These are phyloP conservation scores for Ectemnius cavifrons DNA, from an alignment of 2,888 invertebrate species.

Conservation along the genomic window DNA sequence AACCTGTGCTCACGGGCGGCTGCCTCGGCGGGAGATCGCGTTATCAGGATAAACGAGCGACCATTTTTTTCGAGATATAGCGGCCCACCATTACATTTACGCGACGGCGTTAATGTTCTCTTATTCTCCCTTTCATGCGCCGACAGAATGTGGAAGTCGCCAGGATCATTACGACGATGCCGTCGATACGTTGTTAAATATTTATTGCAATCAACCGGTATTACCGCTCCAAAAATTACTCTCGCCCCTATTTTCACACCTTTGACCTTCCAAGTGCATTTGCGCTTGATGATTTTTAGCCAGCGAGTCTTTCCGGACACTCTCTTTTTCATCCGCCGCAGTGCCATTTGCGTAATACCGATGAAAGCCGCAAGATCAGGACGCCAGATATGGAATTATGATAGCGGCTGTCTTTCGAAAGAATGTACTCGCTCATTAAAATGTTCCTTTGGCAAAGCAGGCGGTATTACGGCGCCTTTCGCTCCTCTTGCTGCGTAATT, in stretches of 20 bases:
- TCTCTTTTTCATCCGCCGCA: background rate
- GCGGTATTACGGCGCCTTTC: no score
- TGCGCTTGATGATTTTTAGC: no score
- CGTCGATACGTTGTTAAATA: conserved; percentile 49
- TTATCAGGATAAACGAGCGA: conserved; percentile 55
- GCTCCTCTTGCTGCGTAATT: no score
- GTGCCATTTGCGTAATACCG: conserved; percentile 2
- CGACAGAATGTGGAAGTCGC: conserved; percentile 11
- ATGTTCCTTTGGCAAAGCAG: no score
- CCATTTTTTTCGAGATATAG: conserved; percentile 51
- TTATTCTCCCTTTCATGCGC: no score
- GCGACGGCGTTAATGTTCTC: conserved; percentile 36
- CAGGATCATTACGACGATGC: conserved; percentile 31
- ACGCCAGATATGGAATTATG: background rate
- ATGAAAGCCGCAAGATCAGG: background rate
- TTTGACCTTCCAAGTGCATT: no score
- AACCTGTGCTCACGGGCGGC: conserved; percentile 29
- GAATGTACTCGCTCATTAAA: no score
- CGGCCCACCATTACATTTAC: conserved; percentile 36
- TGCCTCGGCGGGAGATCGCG: background rate
- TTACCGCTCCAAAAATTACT: background rate
- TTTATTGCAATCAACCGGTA: conserved; percentile 42
- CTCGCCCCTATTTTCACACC: background rate
- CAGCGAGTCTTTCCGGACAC: no score
- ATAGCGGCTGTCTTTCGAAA: no score